Conservation (phyloP, 1,140 invertebrate genomes). For the Drosophila erecta region DNA sequence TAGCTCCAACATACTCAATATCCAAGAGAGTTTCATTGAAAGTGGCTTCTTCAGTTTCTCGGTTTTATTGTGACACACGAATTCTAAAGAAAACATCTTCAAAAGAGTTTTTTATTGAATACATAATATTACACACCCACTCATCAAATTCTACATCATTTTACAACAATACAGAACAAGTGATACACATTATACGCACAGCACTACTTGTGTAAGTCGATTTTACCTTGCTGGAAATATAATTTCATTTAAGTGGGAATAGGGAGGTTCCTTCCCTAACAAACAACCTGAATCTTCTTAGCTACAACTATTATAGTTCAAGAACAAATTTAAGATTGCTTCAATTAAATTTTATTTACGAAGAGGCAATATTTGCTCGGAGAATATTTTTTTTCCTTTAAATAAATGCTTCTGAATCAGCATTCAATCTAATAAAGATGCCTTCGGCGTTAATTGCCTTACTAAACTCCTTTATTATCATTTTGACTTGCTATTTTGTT, state of each 20-base stretch:
- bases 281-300: too few relatives aligned
- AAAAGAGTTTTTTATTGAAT: slow-evolving; percentile 17
- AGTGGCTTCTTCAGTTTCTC: slow-evolving; percentile 22
- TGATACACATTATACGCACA: neutral
- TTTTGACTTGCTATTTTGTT: neutral
- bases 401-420: neutral
- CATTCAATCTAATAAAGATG: neutral
- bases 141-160: slow-evolving; percentile 12
- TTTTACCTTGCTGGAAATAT: neutral
- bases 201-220: neutral
- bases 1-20: slow-evolving; percentile 16
- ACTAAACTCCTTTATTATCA: neutral
- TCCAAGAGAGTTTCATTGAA: neutral
- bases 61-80: slow-evolving; percentile 17
- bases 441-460: neutral
- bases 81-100: slow-evolving; percentile 16
- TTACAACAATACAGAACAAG: slow-evolving; percentile 4
- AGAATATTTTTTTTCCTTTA: neutral
- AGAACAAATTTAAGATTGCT: too few relatives aligned
- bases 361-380: too few relatives aligned
- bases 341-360: neutral
- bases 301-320: too few relatives aligned
- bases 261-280: neutral
- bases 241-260: neutral
- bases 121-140: slow-evolving; percentile 3